A percentile compares a stretch with the other conserved stretches of the same genome.
Evolutionary conservation across 2,113 vertebrate species (phyloP).

Genomic region (Cyanoramphus novaezelandiae): DNA sequence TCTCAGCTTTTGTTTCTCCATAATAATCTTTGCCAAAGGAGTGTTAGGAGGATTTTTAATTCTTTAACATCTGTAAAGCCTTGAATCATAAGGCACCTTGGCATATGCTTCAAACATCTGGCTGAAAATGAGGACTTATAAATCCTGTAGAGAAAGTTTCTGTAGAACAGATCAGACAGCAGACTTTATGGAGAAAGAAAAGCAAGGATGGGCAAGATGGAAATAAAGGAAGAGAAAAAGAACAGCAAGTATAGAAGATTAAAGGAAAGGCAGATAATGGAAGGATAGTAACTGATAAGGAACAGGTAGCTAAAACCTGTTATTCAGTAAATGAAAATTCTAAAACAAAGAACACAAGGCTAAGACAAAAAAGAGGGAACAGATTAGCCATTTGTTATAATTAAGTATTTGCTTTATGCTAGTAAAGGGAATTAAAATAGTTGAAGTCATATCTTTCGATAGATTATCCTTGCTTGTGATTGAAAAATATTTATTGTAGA

Average conservation of each 20-base stretch:
- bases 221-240: background rate
- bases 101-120: constrained; percentile 46
- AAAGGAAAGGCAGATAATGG: background rate
- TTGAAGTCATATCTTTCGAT: background rate
- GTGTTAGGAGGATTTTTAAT: background rate
- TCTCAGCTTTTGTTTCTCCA: background rate
- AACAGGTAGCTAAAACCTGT: background rate
- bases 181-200: background rate
- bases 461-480: background rate
- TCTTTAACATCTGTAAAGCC: background rate
- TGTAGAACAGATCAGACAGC: background rate
- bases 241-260: background rate
- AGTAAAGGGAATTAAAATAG: background rate
- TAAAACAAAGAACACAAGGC: background rate
- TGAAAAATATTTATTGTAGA: background rate
- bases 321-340: background rate
- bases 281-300: background rate
- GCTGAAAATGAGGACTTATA: background rate
- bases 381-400: background rate
- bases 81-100: background rate
- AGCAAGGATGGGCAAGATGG: background rate
- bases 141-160: background rate
- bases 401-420: constrained; percentile 19
- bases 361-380: background rate
- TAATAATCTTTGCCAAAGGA: background rate